phyloP scores from a whole-genome alignment of 2,113 vertebrate genomes.

The human (Homo sapiens) region DNA sequence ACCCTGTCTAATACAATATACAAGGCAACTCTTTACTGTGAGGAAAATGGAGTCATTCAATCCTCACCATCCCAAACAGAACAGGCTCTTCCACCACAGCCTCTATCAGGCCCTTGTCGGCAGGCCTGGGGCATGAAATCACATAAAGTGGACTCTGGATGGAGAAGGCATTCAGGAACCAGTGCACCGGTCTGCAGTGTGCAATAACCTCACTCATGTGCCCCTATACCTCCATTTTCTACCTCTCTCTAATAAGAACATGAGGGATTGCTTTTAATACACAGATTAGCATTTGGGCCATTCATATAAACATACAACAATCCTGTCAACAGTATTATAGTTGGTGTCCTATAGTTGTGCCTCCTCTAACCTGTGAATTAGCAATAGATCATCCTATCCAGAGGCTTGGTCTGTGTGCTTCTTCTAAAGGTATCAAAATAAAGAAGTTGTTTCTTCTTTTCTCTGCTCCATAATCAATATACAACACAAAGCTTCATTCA shows the following conservation, averaged over 20 bases:
- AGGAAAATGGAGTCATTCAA: slow-evolving; percentile 1
- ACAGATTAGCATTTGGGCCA: not conserved
- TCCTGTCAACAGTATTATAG: not conserved
- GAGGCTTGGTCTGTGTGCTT: not conserved
- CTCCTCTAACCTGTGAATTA: not conserved
- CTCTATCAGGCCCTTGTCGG: not conserved
- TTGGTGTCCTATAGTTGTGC: not conserved
- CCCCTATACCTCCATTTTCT: not conserved
- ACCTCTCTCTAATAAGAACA: not conserved
- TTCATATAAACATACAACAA: not conserved
- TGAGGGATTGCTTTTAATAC: not conserved
- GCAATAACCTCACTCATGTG: not conserved
- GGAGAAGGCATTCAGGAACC: not conserved
- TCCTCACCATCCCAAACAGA: not conserved
- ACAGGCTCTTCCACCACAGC: not conserved
- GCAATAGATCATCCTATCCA: not conserved
- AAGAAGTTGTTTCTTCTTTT: not conserved
- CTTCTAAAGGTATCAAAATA: not conserved
- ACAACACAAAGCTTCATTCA: not conserved
- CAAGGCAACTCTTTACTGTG: not conserved
- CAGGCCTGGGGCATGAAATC: not conserved
- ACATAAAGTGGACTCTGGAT: not conserved
- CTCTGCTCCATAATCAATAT: not conserved
- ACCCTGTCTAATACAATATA: not conserved
- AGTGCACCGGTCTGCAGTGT: not conserved